These are phyloP conservation scores for Psittacula cyanocephala DNA, from an alignment of 2,113 vertebrate genomes.

Conservation along the genomic window DNA sequence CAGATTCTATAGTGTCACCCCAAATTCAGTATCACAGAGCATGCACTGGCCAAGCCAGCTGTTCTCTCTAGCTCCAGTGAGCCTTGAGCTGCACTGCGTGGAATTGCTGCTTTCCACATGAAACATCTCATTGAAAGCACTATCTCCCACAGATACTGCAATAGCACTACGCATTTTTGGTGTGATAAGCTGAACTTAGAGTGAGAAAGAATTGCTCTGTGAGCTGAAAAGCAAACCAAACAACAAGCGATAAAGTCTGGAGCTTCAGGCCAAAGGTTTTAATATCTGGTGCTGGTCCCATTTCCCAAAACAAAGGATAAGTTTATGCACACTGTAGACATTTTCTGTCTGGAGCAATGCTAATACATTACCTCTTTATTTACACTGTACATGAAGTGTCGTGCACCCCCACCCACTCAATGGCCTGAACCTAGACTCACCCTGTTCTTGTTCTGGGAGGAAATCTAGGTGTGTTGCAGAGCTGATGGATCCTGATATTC, in stretches of 20 bases:
- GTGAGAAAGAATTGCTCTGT: not conserved
- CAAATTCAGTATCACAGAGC: not conserved
- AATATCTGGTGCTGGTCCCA: not conserved
- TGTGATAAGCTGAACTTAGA: not conserved
- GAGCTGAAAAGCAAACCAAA: slow-evolving; percentile 1
- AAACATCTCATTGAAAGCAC: not conserved
- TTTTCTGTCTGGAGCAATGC: not conserved
- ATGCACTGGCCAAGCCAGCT: not conserved
- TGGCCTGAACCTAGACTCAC: not conserved
- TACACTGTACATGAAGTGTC: not conserved
- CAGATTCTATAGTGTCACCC: slow-evolving; percentile 7
- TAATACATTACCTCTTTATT: not conserved
- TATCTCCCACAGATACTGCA: not conserved
- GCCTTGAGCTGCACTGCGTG: not conserved
- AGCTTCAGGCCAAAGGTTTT: not conserved
- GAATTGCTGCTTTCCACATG: not conserved
- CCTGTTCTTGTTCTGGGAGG: not conserved
- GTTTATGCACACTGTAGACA: not conserved
- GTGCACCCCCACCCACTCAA: not conserved
- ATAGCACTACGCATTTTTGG: not conserved
- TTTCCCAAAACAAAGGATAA: not conserved
- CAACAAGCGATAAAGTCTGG: fast-evolving
- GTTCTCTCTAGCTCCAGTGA: not conserved
- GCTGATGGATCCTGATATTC: not conserved
- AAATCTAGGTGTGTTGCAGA: not conserved